Evolutionary conservation across 2,888 invertebrate genomes (phyloP), one percentile per base, ranked within the genome.

Genomic region (Molorchus minor): DNA sequence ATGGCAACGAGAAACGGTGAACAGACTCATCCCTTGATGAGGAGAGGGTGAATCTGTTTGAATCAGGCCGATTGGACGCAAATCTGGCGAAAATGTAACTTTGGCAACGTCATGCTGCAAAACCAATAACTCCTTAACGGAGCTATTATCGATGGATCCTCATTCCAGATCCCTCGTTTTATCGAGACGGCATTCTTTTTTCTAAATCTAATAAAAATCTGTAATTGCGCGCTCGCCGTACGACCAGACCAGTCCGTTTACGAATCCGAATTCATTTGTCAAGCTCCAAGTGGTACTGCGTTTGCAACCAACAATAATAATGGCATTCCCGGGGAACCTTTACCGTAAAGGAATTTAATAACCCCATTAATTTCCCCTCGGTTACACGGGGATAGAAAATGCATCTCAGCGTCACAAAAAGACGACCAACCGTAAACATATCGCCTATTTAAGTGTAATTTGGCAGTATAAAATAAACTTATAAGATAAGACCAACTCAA

Each of bases 251-350:
- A 36, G 36, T 36, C 40, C 40, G 13, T 43, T 43, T 43, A 25
- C 25, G 43, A 43, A 43, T 43, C 43, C 43, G 25, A 25, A 43
- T 43, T 25, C 43, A 43, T 43, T 43, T 53, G 35, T 53, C 53
- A 53, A 44, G 52, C 41, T 33, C 43, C 29, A 38, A 30, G 41
- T 52, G 8, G 29, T 25, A 53, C 35, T 53, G 53, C 53, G 40
- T 43, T 53, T 44, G 43, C 40, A 30, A 44, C 33, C 21, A 60
- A 43, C 43, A 43, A 43, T 43, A 43, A 43, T 43, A 43, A 60
- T 51, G 55, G 47, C 60, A 60, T 60, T 56, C 60, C 60, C 44
- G 30, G 35, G n/a, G 56, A 51, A 60, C 60, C 40, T 55, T 49
- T 56, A 55, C 19, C 56, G 51, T 36, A 20, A 19, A 38, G 38